phyloP scores from a whole-genome alignment of 2,888 invertebrate genomes.

The Ornithoptera priamus region DNA sequence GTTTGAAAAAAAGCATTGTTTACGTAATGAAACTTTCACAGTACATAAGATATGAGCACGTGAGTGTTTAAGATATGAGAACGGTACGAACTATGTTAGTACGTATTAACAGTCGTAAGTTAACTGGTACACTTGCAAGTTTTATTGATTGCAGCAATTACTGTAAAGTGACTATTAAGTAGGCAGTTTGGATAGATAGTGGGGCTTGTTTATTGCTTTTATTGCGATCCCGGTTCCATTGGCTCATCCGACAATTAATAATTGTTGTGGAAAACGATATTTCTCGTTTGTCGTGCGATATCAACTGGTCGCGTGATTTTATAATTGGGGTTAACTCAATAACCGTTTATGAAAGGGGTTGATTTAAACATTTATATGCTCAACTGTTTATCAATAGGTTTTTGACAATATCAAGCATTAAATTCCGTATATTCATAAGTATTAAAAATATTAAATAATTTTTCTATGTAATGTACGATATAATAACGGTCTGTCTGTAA shows the following conservation, averaged over 20 bases:
- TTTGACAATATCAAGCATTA: constrained; percentile 8
- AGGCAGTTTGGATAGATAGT: constrained; percentile 54
- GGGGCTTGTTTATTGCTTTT: constrained; percentile 58
- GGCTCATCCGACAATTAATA: constrained; percentile 58
- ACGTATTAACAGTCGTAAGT: constrained; percentile 37
- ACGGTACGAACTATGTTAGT: constrained; percentile 16
- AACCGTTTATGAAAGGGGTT: constrained; percentile 53
- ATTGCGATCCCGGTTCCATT: constrained; percentile 58
- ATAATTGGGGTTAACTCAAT: constrained; percentile 65
- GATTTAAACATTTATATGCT: constrained; percentile 38
- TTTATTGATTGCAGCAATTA: constrained; percentile 57
- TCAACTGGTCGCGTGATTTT: constrained; percentile 62
- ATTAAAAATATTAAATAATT: background rate
- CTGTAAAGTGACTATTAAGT: constrained; percentile 58
- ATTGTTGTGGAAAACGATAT: constrained; percentile 62
- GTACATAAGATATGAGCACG: background rate
- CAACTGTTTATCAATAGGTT: constrained; percentile 3
- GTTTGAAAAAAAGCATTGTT: background rate
- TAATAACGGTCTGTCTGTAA: too few relatives aligned
- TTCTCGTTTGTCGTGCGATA: constrained; percentile 62
- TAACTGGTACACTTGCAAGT: constrained; percentile 39
- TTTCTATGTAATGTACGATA: too few relatives aligned
- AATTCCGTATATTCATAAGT: background rate
- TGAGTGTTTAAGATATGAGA: constrained; percentile 1
- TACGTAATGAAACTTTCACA: background rate